Evolutionary conservation across 2,113 vertebrate genomes (phyloP).

Genomic region (Poeciliopsis retropinna): DNA sequence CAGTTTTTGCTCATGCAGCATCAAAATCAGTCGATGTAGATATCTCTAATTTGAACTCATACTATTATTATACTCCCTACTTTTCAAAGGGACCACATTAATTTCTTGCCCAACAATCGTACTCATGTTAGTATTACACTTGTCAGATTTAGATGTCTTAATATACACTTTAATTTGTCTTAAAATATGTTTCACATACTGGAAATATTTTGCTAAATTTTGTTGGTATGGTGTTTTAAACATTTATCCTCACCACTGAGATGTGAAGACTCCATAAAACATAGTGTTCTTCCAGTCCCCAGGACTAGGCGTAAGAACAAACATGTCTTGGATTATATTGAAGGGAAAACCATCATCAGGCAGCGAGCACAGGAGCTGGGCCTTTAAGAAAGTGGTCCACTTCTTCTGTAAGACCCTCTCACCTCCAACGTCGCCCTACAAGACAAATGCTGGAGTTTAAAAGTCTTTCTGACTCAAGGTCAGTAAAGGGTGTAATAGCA

Average conservation of each 20-base stretch:
- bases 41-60: too few species aligned
- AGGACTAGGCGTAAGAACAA: slow-evolving; percentile 86
- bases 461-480: slow-evolving; percentile 8
- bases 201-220: background rate
- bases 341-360: slow-evolving; percentile 94
- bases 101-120: background rate
- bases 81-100: too few species aligned
- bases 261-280: slow-evolving; percentile 96
- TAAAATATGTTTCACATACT: background rate
- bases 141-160: background rate
- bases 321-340: slow-evolving; percentile 95
- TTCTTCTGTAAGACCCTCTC: slow-evolving; percentile 95
- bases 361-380: slow-evolving; percentile 90
- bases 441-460: slow-evolving; percentile 4
- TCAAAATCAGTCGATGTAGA: background rate
- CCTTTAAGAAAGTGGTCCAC: slow-evolving; percentile 96
- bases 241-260: slow-evolving; percentile 87
- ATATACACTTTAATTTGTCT: background rate
- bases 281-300: slow-evolving; percentile 84
- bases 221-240: background rate
- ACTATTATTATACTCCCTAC: too few species aligned
- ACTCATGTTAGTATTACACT: background rate
- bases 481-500: slow-evolving; percentile 53
- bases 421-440: slow-evolving; percentile 91
- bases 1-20: background rate